These are phyloP conservation scores for Pipistrellus kuhlii DNA, from an alignment of 2,797 vertebrate species.

Conservation along the genomic window DNA sequence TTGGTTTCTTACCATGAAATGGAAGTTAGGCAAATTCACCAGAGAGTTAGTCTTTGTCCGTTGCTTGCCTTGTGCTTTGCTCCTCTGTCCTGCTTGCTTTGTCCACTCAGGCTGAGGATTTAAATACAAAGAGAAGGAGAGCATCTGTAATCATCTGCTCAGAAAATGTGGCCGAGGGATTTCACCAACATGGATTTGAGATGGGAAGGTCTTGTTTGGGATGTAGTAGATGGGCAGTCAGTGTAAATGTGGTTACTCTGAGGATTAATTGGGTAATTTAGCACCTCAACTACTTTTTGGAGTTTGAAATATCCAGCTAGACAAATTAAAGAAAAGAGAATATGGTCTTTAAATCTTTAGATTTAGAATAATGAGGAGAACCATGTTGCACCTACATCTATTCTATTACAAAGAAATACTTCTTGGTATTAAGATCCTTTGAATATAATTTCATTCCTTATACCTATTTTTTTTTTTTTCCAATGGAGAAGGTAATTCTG, in stretches of 20 bases:
- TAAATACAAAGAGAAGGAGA: neutral
- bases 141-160: neutral
- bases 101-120: neutral
- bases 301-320: neutral
- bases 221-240: neutral
- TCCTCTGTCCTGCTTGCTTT: neutral
- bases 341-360: neutral
- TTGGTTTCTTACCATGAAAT: conserved; percentile 53
- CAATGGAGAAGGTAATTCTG: neutral
- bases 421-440: conserved; percentile 11
- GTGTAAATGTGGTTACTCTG: neutral
- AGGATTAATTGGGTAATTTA: neutral
- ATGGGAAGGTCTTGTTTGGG: neutral
- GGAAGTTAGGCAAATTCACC: conserved; percentile 32
- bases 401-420: neutral
- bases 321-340: neutral
- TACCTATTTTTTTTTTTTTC: neutral
- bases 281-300: neutral
- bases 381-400: neutral
- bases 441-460: neutral
- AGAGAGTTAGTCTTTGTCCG: neutral
- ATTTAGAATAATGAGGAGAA: neutral
- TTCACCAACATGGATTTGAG: neutral
- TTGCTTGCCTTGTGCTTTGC: neutral
- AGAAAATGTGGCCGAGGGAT: neutral